Conservation (phyloP, 1,140 invertebrate genomes). For the Elymnias hypermnestra region DNA sequence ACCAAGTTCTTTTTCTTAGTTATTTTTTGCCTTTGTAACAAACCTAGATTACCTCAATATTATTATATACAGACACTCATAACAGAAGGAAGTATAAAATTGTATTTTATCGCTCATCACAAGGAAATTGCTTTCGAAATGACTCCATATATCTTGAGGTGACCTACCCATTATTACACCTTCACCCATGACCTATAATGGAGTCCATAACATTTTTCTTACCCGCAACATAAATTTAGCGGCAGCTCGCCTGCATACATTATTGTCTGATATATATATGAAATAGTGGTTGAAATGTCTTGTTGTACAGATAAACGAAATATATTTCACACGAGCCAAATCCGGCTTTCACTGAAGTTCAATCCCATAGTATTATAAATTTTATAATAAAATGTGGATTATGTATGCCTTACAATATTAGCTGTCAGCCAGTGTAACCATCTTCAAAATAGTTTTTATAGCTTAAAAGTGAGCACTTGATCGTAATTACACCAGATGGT, state of each 20-base stretch:
- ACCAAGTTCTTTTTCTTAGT: too few relatives aligned
- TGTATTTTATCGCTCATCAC: conserved; percentile 4
- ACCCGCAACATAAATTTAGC: conserved; percentile 28
- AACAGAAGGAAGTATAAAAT: conserved; percentile 4
- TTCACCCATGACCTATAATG: conserved; percentile 33
- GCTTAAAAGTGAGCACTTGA: too few relatives aligned
- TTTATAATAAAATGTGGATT: too few relatives aligned
- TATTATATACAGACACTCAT: neutral
- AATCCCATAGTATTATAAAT: too few relatives aligned
- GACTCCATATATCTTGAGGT: conserved; percentile 28
- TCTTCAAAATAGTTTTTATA: too few relatives aligned
- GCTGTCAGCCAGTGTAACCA: too few relatives aligned
- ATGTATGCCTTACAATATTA: too few relatives aligned
- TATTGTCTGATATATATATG: conserved; percentile 14
- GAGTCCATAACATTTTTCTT: conserved; percentile 43
- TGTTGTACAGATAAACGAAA: neutral
- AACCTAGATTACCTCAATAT: too few relatives aligned
- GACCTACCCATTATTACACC: conserved; percentile 36
- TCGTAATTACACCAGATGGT: too few relatives aligned
- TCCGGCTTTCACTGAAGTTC: too few relatives aligned
- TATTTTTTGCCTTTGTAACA: too few relatives aligned
- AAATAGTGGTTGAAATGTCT: neutral
- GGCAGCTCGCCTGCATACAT: conserved; percentile 32
- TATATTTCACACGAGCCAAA: too few relatives aligned
- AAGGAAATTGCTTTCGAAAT: conserved; percentile 23